These are phyloP conservation scores for Hydractinia symbiolongicarpus DNA, from an alignment of 30 jellyfish, hydroid and myxozoan species.

Conservation along the genomic window DNA sequence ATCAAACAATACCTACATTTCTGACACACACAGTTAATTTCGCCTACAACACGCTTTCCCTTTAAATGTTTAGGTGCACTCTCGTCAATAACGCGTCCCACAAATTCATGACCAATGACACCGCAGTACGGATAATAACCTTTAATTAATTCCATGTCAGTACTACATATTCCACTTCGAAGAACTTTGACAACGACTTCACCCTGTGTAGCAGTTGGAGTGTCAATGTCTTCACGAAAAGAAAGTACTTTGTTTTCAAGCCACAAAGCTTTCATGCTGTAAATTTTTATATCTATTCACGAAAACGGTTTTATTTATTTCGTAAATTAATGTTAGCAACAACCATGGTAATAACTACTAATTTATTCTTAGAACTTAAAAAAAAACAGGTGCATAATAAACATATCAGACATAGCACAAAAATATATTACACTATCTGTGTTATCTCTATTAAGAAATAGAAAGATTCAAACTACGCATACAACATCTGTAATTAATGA, in stretches of 20 bases:
- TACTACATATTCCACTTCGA: constrained; percentile 30
- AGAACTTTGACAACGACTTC: constrained; percentile 26
- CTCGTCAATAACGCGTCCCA: constrained; percentile 21
- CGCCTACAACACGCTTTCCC: constrained; percentile 40
- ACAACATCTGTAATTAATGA: no score
- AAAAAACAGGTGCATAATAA: no score
- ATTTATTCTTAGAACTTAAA: no score
- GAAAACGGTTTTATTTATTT: no score
- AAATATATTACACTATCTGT: no score
- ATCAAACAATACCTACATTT: constrained; percentile 2
- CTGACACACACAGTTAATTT: constrained; percentile 20
- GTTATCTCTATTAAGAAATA: no score
- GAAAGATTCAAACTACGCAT: no score
- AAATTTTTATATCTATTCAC: background rate
- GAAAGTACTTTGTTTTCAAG: constrained; percentile 11
- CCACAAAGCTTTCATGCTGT: constrained; percentile 14
- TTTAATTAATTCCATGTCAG: constrained; percentile 28
- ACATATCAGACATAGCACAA: no score
- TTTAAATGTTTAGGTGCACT: background rate
- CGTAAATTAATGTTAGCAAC: no score
- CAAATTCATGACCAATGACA: constrained; percentile 33
- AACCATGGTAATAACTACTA: no score
- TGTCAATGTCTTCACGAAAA: background rate
- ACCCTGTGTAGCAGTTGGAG: background rate
- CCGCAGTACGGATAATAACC: constrained; percentile 25